Base-by-base conservation (phyloP, 2,797 vertebrate genomes). In the Corythornis leucogaster region DNA sequence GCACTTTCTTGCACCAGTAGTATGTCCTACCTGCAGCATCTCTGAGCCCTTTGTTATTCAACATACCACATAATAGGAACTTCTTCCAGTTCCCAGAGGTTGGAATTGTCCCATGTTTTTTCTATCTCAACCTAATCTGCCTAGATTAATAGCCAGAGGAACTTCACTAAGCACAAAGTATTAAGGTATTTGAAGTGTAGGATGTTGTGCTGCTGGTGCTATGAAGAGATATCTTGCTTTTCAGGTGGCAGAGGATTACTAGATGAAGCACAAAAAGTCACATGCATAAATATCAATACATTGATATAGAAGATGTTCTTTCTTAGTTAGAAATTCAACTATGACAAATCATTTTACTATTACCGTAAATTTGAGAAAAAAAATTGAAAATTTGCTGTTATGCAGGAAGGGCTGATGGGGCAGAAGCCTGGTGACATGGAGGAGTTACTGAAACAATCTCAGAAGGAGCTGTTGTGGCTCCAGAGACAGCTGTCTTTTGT, bases 361-460 rank as follows among this genome's bases (percentile, higher is more conserved):
- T 7, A 4, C 12, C 42, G 1, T 31, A 2, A 25, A 35, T 31
- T 19, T 83, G 64, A 68, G 28, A 51, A 50, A 62, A 76, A 64
- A 40, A 59, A 67, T 1, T 71, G n/a, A 74, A 68, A 20, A 18
- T 45, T 26, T 45, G 50, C 51, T 74, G 50, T 92, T 16, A 46
- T 92, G 24, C 93, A 98, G 98, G 97, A 97, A 93, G 97, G 97
- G 73, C 97, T 98, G 97, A 95, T 97, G 76, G 97, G 97, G 94
- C 97, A 97, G 94, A 97, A 97, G 96, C 96, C 97, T 31, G 96
- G 92, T 31, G 89, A 97, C 85, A 88, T 92, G 26, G 97, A 98
- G 85, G 96, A 97, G 92, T 90, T 98, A 88, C 97, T 98, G 80
- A 98, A 96, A 82, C 97, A 95, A 68, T 94, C 97, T 62, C 98